These are phyloP conservation scores for Papilio demoleus DNA, from an alignment of 2,888 invertebrate species.

Conservation along the genomic window DNA sequence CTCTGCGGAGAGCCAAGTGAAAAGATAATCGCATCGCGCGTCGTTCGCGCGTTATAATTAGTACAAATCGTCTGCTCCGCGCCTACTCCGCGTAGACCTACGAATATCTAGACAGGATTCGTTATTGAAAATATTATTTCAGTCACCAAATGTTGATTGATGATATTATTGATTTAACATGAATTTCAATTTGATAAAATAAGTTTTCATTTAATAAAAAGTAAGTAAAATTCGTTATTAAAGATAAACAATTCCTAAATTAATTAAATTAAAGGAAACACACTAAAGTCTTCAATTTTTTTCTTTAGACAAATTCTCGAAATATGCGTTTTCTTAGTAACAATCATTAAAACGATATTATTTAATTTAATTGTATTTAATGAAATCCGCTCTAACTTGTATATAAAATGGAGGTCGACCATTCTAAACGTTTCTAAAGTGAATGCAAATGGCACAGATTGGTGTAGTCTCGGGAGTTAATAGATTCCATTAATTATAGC, in stretches of 20 bases:
- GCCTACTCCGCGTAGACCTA: slow-evolving; percentile 55
- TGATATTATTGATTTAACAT: not conserved
- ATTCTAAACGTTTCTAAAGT: slow-evolving; percentile 33
- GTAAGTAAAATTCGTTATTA: too few species aligned
- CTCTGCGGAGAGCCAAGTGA: slow-evolving; percentile 57
- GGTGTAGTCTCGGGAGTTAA: slow-evolving; percentile 78
- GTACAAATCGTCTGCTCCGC: slow-evolving; percentile 77
- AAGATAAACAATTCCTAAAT: too few species aligned
- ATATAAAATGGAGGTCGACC: slow-evolving; percentile 18
- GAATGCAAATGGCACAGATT: slow-evolving; percentile 59
- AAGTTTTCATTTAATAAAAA: too few species aligned
- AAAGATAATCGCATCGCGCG: slow-evolving; percentile 76
- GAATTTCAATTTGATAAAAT: too few species aligned
- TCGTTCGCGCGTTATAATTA: slow-evolving; percentile 82
- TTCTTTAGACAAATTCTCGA: too few species aligned
- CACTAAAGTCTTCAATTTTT: too few species aligned
- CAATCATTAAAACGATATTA: not conserved
- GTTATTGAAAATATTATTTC: too few species aligned
- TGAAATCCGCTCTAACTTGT: not conserved
- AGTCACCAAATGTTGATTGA: too few species aligned
- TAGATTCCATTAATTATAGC: slow-evolving; percentile 81
- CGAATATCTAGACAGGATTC: slow-evolving; percentile 54
- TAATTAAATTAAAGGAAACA: too few species aligned
- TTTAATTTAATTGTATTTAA: not conserved
- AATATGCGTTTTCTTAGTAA: too few species aligned